phyloP scores from a whole-genome alignment of 2,888 invertebrate species.

The Anthrax anthrax region DNA sequence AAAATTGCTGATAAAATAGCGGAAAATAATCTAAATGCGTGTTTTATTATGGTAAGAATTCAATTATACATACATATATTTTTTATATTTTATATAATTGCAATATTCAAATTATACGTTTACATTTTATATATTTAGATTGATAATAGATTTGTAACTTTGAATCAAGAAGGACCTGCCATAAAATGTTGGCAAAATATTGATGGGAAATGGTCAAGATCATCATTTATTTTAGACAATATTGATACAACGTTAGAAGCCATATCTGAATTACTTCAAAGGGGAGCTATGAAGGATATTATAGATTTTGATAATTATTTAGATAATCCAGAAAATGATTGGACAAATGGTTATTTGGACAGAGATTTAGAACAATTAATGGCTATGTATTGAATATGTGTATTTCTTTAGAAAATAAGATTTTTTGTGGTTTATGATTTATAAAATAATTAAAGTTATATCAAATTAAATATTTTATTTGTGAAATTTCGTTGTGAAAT shows the following conservation, averaged over 20 bases:
- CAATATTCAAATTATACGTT: too few species aligned
- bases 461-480: too few species aligned
- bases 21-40: conserved; percentile 56
- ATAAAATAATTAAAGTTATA: too few species aligned
- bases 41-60: conserved; percentile 61
- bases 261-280: conserved; percentile 56
- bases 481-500: too few species aligned
- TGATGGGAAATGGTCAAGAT: conserved; percentile 64
- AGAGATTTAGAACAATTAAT: conserved; percentile 28
- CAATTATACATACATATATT: neutral
- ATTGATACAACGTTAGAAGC: conserved; percentile 38
- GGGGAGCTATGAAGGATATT: conserved; percentile 59
- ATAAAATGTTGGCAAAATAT: conserved; percentile 57
- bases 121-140: conserved; percentile 40
- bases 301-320: conserved; percentile 95
- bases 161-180: conserved; percentile 50
- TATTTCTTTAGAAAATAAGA: too few species aligned
- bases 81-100: neutral
- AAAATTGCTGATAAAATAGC: conserved; percentile 79
- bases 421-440: too few species aligned
- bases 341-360: conserved; percentile 53
- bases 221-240: conserved; percentile 23
- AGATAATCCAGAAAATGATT: conserved; percentile 78
- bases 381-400: conserved; percentile 28
- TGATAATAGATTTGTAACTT: conserved; percentile 61